Evolutionary conservation across 1,140 invertebrate genomes (phyloP).

Genomic region (Solen grandis): DNA sequence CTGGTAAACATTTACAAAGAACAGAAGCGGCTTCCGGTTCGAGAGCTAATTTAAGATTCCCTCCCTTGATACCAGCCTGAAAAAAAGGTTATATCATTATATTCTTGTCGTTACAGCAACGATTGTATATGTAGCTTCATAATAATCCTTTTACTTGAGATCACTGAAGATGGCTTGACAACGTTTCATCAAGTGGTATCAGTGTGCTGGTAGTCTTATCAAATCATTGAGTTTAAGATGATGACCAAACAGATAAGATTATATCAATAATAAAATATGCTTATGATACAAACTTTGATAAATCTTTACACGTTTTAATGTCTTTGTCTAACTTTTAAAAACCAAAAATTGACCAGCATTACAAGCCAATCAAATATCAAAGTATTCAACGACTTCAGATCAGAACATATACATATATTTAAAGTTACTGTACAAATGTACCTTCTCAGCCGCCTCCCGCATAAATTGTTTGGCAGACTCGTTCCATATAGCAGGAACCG

Average conservation of each 20-base stretch:
- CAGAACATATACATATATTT: background rate
- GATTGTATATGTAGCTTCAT: background rate
- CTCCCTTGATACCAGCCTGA: constrained; percentile 13
- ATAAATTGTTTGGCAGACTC: constrained; percentile 38
- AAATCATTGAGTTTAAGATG: no score
- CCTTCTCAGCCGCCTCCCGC: background rate
- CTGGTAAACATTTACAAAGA: constrained; percentile 9
- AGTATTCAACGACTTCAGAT: background rate
- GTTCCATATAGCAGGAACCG: constrained; percentile 29
- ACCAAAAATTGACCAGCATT: background rate
- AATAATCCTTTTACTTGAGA: background rate
- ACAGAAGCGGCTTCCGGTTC: constrained; percentile 36
- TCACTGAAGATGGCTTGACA: background rate
- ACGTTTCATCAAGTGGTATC: background rate
- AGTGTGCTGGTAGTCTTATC: no score
- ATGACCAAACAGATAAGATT: no score
- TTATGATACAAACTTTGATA: no score
- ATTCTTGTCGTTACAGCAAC: background rate
- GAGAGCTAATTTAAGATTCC: background rate
- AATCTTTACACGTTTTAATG: no score
- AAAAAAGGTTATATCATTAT: background rate
- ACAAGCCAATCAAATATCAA: background rate
- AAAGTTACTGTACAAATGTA: background rate
- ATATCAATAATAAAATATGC: no score
- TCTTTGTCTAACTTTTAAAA: background rate